Conservation (phyloP, 1,140 invertebrate species). For the Potamilus streckersoni region DNA sequence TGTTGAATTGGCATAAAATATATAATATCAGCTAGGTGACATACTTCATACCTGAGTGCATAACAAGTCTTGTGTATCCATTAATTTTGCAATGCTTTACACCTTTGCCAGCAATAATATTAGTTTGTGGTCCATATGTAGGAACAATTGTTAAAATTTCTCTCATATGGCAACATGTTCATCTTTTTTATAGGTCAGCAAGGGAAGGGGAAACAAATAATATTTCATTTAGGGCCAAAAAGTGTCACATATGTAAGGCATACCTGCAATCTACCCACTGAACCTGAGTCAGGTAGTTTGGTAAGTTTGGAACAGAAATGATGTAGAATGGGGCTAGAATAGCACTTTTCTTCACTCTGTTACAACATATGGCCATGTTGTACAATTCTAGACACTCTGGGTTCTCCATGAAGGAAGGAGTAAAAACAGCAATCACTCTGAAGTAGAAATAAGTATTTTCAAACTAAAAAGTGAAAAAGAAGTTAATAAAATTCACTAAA, state of each 20-base stretch:
- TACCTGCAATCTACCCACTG: slow-evolving; percentile 62
- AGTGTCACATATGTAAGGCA: not conserved
- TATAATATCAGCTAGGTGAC: too few species aligned
- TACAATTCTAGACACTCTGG: slow-evolving; percentile 55
- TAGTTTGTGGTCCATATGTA: too few species aligned
- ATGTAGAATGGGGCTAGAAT: slow-evolving; percentile 50
- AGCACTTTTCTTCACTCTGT: slow-evolving; percentile 31
- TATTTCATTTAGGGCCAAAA: too few species aligned
- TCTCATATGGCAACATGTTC: too few species aligned
- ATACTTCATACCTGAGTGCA: too few species aligned
- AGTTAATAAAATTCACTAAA: not conserved
- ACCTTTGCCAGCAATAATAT: too few species aligned
- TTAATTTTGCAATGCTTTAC: too few species aligned
- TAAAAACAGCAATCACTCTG: slow-evolving; percentile 53
- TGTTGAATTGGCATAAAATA: too few species aligned
- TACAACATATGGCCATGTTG: slow-evolving; percentile 58
- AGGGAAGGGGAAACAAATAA: too few species aligned
- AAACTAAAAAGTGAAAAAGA: slow-evolving; percentile 2
- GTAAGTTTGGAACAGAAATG: slow-evolving; percentile 42
- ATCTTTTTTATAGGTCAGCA: too few species aligned
- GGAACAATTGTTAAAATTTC: too few species aligned
- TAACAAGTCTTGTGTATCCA: too few species aligned
- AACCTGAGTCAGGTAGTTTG: slow-evolving; percentile 54
- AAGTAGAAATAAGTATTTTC: slow-evolving; percentile 23
- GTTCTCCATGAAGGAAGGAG: slow-evolving; percentile 39